A percentile compares a stretch with the other conserved stretches of the same genome.
These are phyloP conservation scores for Lethocerus indicus DNA, from an alignment of 1,140 invertebrate species.

Conservation along the genomic window DNA sequence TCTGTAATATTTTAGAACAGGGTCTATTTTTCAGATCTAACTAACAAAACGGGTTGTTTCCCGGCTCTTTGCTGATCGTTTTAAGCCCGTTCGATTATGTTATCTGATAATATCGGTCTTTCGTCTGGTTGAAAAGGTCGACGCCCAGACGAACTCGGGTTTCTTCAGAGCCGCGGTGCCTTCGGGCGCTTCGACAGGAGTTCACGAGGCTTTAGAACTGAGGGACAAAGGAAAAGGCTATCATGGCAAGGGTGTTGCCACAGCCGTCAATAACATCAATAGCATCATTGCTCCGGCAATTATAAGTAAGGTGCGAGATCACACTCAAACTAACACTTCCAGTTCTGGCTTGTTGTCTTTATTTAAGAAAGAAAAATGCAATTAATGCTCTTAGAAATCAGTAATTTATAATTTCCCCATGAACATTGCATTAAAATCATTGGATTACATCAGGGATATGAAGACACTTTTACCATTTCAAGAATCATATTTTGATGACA, in stretches of 20 bases:
- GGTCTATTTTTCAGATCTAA: neutral
- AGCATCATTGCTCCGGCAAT: conserved; percentile 35
- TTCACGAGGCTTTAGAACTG: conserved; percentile 53
- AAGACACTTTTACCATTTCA: neutral
- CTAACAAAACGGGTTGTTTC: neutral
- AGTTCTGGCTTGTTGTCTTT: neutral
- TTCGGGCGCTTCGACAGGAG: conserved; percentile 51
- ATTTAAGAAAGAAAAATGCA: neutral
- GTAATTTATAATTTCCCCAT: neutral
- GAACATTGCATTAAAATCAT: neutral
- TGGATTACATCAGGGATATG: neutral
- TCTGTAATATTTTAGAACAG: neutral
- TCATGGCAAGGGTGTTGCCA: conserved; percentile 47
- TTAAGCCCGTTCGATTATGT: neutral
- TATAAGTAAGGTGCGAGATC: conserved; percentile 36
- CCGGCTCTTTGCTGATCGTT: neutral
- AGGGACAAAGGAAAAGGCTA: conserved; percentile 42
- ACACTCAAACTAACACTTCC: neutral
- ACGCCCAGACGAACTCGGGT: conserved; percentile 50
- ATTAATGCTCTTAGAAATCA: neutral
- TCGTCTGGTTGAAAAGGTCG: conserved; percentile 41
- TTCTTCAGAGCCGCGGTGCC: conserved; percentile 65
- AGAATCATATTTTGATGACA: neutral
- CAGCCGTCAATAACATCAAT: conserved; percentile 49
- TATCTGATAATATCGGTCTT: neutral